These are phyloP conservation scores for Ptilonorhynchus violaceus DNA, from an alignment of 2,113 vertebrate genomes.

Conservation along the genomic window DNA sequence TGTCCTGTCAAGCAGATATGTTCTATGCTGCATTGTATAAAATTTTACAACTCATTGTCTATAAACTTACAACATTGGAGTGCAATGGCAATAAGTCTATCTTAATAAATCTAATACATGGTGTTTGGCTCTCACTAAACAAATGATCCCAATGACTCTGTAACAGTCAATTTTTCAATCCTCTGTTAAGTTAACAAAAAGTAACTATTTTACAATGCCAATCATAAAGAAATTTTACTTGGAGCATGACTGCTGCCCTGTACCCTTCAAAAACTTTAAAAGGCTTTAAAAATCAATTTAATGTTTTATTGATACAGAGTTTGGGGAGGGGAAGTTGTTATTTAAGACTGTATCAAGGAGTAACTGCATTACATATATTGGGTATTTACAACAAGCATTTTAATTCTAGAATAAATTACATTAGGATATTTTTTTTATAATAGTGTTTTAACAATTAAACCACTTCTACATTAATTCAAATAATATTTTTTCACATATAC, in stretches of 20 bases:
- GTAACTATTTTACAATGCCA: not conserved
- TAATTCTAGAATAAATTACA: not conserved
- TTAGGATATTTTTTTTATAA: not conserved
- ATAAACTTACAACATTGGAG: too few relatives aligned
- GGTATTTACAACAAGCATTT: not conserved
- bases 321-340: not conserved
- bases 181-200: not conserved
- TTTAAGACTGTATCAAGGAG: not conserved
- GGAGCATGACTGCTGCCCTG: not conserved
- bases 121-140: not conserved
- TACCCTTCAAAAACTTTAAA: not conserved
- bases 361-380: not conserved
- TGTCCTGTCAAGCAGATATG: not conserved
- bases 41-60: not conserved
- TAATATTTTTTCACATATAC: not conserved
- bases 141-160: not conserved
- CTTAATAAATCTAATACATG: not conserved
- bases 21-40: not conserved
- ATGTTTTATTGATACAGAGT: not conserved
- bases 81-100: not conserved
- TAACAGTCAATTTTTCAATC: not conserved
- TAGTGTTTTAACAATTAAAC: not conserved
- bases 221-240: not conserved
- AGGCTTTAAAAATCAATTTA: not conserved
- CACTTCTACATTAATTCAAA: not conserved